phyloP scores from a whole-genome alignment of 2,113 vertebrate species.

The Pterocles burchelli region DNA sequence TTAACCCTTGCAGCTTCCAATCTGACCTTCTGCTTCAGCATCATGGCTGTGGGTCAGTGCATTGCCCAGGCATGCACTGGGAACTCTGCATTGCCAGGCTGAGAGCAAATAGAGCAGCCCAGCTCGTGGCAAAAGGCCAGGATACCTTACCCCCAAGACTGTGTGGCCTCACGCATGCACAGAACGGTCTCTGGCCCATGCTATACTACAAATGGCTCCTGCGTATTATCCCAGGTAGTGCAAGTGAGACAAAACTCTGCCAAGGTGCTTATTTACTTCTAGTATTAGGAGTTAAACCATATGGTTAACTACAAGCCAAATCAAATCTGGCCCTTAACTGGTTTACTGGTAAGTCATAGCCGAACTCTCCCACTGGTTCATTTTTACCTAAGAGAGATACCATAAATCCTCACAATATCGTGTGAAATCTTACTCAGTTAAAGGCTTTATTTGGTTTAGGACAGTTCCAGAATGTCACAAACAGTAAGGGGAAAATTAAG shows the following conservation, averaged over 20 bases:
- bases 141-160: not conserved
- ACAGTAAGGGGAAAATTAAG: not conserved
- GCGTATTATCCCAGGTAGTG: not conserved
- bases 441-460: not conserved
- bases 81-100: not conserved
- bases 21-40: not conserved
- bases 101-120: not conserved
- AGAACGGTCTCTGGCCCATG: not conserved
- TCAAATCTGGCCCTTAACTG: not conserved
- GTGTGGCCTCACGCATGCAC: not conserved
- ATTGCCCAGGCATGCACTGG: not conserved
- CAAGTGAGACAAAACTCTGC: not conserved
- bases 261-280: not conserved
- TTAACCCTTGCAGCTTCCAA: not conserved
- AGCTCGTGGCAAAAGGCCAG: not conserved
- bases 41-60: not conserved
- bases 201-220: not conserved
- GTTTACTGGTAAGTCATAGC: not conserved
- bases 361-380: not conserved
- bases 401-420: not conserved
- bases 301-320: not conserved
- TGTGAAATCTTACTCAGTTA: not conserved
- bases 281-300: not conserved
- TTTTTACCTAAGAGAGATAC: not conserved
- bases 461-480: not conserved